Evolutionary conservation across 2,113 vertebrate species (phyloP).

Genomic region (Pelvicachromis taeniatus): DNA sequence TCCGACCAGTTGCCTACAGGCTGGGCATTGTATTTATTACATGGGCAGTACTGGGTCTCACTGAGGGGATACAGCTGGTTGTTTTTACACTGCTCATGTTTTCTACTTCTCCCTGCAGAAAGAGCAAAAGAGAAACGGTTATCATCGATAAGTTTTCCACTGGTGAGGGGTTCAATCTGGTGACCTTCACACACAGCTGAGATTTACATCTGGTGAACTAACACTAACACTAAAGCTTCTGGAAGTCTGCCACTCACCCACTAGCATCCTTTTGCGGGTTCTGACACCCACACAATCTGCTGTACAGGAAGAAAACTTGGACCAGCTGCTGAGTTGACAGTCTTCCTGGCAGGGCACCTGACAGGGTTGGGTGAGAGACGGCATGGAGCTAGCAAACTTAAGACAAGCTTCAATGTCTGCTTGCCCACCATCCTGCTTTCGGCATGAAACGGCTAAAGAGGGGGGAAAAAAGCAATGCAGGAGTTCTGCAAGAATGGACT

Average conservation of each 20-base stretch:
- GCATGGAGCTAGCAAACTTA: conserved; percentile 80
- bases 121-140: not conserved
- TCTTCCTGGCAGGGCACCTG: conserved; percentile 95
- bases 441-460: conserved; percentile 87
- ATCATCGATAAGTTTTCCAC: not conserved
- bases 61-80: conserved; percentile 86
- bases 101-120: conserved; percentile 91
- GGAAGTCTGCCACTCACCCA: conserved; percentile 76
- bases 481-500: not conserved
- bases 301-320: conserved; percentile 91
- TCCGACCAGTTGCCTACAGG: conserved; percentile 97
- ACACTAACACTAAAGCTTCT: not conserved
- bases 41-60: conserved; percentile 94
- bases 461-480: not conserved
- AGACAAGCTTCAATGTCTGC: conserved; percentile 85
- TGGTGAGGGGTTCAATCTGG: not conserved
- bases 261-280: conserved; percentile 84
- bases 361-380: conserved; percentile 85
- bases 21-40: conserved; percentile 94
- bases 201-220: not conserved
- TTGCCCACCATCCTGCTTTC: conserved; percentile 88
- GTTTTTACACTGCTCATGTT: conserved; percentile 93
- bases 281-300: conserved; percentile 90
- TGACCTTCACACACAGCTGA: not conserved
- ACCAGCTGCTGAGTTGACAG: conserved; percentile 93